These are phyloP conservation scores for Tortrix viridana DNA, from an alignment of 2,888 invertebrate genomes.

Conservation along the genomic window DNA sequence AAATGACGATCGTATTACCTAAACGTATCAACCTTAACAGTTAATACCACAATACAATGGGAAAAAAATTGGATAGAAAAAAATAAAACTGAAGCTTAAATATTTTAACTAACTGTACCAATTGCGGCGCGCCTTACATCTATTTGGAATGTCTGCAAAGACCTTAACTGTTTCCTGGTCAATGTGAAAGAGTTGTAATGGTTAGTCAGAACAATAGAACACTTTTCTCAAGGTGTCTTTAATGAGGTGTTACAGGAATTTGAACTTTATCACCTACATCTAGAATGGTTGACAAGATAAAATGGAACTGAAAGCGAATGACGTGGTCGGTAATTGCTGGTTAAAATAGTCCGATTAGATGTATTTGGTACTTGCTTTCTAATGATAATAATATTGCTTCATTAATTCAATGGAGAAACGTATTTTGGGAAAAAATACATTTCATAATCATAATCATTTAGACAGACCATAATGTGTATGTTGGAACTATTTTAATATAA, in stretches of 20 bases:
- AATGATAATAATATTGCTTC: too few species aligned
- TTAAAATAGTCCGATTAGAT: slow-evolving; percentile 51
- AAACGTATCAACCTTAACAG: too few species aligned
- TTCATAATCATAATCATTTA: too few species aligned
- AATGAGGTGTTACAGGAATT: slow-evolving; percentile 21
- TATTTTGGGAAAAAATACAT: too few species aligned
- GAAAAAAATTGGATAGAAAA: too few species aligned
- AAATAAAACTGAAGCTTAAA: too few species aligned
- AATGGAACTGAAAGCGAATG: slow-evolving; percentile 9
- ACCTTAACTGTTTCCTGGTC: slow-evolving; percentile 45
- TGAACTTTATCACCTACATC: neutral
- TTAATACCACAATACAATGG: too few species aligned
- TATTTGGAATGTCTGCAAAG: slow-evolving; percentile 14
- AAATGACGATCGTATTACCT: too few species aligned
- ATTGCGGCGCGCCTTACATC: neutral
- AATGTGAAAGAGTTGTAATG: slow-evolving; percentile 60
- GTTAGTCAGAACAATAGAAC: slow-evolving; percentile 50
- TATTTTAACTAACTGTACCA: slow-evolving; percentile 21
- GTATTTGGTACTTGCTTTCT: slow-evolving; percentile 47
- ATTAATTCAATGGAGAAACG: too few species aligned
- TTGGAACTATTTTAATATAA: too few species aligned
- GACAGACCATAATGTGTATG: too few species aligned
- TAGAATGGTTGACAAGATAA: neutral
- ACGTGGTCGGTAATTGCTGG: slow-evolving; percentile 58
- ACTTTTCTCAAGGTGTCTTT: slow-evolving; percentile 50